Base-by-base conservation (phyloP, 1,140 invertebrate species). In the Lysiphlebus fabarum region DNA sequence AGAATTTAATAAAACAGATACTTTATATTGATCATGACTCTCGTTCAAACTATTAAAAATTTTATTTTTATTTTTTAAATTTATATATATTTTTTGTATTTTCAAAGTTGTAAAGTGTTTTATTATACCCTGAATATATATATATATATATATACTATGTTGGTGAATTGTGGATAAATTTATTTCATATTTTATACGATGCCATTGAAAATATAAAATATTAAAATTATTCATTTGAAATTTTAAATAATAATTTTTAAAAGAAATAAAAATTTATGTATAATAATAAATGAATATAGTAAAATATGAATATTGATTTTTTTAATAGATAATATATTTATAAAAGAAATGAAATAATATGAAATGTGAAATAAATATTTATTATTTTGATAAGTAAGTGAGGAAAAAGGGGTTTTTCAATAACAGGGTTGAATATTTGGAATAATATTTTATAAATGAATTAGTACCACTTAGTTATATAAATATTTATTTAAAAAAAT, bases 361-460 rank as follows among this genome's bases (percentile, higher is more conserved):
- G 8, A 37, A 41, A 54, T 7, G 14, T 42, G 51, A 34, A 9
- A 44, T 17, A 38, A 9, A 34, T 33, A 48, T 33, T 61, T 61
- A 56, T 56, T 61, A 36, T 61, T 61, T 61, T 56, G 9, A 14
- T 61, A 44, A 50, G 17, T 12, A 61, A 61, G 56, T 61, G 53
- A 17, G 3, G n/a, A 8, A 11, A 8, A 11, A 44, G 42, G 50
- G 33, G 17, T 26, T 4, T 26, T 26, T 37, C 3, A n/a, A 11
- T 11, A 47, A 7, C 34, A 49, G n/a, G 7, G 12, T 11, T 5
- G 37, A 17, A 3, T 6, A 4, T 34, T 44, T 61, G 53, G 37
- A 12, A 49, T 49, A 61, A 61, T 53, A 61, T 38, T 56, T 61
- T 61, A 56, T 56, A 41, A 50, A 44, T 42, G 56, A 61, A 61